Conservation (phyloP, 2,797 vertebrate species). For the Gymnopithys bicolor region DNA sequence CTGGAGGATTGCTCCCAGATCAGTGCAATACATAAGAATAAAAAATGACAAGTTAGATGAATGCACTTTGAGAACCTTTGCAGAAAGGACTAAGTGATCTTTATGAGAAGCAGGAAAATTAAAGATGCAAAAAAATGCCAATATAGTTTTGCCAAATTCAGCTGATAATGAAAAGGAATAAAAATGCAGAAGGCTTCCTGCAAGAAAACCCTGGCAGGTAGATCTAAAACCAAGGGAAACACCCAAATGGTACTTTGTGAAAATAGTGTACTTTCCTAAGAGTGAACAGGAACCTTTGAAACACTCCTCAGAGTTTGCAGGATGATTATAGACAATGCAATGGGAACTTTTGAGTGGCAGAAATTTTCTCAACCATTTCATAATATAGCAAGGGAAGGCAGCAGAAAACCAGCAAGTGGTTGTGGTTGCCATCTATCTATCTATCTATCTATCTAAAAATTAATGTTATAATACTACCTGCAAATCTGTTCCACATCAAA, state of each 20-base stretch:
- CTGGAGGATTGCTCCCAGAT: slow-evolving; percentile 31
- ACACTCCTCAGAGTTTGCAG: background rate
- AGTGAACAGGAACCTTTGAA: background rate
- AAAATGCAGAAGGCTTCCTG: background rate
- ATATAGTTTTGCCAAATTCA: background rate
- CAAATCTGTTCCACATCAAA: background rate
- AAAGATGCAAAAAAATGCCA: background rate
- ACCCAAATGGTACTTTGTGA: background rate
- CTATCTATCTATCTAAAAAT: background rate
- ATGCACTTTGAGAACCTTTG: slow-evolving; percentile 5
- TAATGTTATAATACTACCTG: background rate
- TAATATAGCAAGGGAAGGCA: background rate
- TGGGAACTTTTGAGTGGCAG: background rate
- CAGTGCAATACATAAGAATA: background rate
- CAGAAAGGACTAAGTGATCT: background rate
- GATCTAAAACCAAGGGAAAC: background rate
- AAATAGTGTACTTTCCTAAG: background rate
- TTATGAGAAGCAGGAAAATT: background rate
- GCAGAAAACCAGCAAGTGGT: background rate
- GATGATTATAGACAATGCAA: background rate
- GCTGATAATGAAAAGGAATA: background rate
- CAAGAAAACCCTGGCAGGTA: background rate
- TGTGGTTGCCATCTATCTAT: background rate
- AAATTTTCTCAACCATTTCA: background rate
- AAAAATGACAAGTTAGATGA: slow-evolving; percentile 35